These are phyloP conservation scores for Keiferia lycopersicella DNA, from an alignment of 2,888 invertebrate species.

Conservation along the genomic window DNA sequence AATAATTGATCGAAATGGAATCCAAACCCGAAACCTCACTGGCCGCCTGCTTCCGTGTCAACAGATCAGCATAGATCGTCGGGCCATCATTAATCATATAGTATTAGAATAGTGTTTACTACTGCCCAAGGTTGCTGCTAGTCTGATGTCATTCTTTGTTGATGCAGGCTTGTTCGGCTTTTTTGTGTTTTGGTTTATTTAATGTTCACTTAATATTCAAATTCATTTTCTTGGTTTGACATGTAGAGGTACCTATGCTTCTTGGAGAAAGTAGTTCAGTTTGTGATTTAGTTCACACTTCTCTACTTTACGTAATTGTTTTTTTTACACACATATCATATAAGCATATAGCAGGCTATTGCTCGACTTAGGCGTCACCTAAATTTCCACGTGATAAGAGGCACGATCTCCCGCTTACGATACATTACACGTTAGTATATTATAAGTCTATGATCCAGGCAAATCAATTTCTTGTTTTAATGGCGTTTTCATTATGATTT, in stretches of 20 bases:
- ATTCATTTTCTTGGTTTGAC: not conserved
- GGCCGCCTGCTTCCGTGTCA: conserved; percentile 30
- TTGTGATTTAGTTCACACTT: no score
- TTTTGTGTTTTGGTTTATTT: not conserved
- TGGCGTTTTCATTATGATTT: no score
- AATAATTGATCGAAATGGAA: not conserved
- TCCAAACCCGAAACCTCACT: not conserved
- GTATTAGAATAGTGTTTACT: conserved; percentile 49
- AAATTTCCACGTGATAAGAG: no score
- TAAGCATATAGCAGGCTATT: no score
- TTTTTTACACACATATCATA: no score
- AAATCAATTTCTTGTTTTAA: no score
- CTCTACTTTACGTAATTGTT: no score
- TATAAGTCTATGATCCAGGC: no score
- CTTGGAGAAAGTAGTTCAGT: not conserved
- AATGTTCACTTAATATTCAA: not conserved
- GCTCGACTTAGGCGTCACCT: no score
- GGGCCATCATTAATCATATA: conserved; percentile 44
- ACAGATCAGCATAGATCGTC: conserved; percentile 10
- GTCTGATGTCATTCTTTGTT: conserved; percentile 12
- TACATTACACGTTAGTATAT: no score
- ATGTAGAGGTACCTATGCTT: no score
- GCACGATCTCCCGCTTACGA: no score
- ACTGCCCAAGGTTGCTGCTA: conserved; percentile 41
- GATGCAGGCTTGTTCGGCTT: conserved; percentile 24